Base-by-base conservation (phyloP, 2,888 invertebrate species). In the Limenitis camilla region DNA sequence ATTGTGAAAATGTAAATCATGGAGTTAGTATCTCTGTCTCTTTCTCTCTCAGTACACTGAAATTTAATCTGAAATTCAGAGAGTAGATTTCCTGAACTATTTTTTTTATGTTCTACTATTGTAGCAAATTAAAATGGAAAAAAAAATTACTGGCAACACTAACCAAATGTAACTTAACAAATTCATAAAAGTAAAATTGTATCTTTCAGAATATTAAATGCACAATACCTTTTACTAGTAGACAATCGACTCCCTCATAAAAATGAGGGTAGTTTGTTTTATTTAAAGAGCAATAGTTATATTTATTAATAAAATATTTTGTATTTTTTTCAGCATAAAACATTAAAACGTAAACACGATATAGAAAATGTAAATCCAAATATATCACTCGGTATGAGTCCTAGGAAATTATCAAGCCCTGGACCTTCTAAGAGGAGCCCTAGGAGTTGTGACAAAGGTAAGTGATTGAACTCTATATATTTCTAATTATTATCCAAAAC, bases 291-390 rank as follows among this genome's bases (percentile, higher is more conserved):
- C 1, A 19, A 19, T 3, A 3, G 19, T 19, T 19, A 19, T 35
- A 8, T 33, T 33, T 27, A 6, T 38, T 27, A 38, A 6, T n/a
- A n/a, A n/a, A n/a, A n/a, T n/a, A 6, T 29, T 40, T 33, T 44
- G 10, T 33, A 30, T 32, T 48, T 46, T 10, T 40, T 35, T 19
- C 68, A 74, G 58, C 71, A 69, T 54, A 76, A 76, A 51, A 61
- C 72, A 9, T 32, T 76, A 0, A 86, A 86, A 64, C 67, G 83
- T 1, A 82, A 79, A 45, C 68, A 74, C 2, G 78, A 81, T 49
- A 76, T 82, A 41, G 86, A 87, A 55, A 87, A 87, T 45, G 72
- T 82, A 5, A 85, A 82, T n/a, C 86, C 86, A 0, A 86, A 85
- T 3, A 50, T 28, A 63, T 72, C 1, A 74, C 72, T 44, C 45